phyloP scores from a whole-genome alignment of 1,140 invertebrate species.

The Pemphigus obesinymphae region DNA sequence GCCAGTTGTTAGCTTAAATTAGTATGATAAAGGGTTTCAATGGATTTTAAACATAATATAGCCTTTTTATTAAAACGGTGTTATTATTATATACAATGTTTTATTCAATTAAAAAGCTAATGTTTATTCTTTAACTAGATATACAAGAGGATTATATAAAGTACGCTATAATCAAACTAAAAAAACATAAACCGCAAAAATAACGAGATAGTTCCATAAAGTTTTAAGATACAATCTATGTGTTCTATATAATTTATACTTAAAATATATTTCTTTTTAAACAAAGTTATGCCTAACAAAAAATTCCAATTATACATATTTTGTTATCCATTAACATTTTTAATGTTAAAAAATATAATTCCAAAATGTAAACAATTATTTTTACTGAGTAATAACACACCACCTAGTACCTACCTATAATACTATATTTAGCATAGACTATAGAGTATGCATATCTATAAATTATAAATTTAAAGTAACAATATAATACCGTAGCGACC shows the following conservation, averaged over 20 bases:
- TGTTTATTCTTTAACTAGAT: no score
- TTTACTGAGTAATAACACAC: neutral
- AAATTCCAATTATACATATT: no score
- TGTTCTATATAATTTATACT: neutral
- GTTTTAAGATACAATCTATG: slow-evolving; percentile 12
- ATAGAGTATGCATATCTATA: neutral
- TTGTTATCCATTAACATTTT: no score
- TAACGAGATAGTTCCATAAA: slow-evolving; percentile 28
- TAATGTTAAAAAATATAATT: no score
- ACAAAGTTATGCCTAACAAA: no score
- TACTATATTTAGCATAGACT: neutral
- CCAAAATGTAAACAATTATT: neutral
- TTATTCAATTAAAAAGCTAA: no score
- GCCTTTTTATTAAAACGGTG: neutral
- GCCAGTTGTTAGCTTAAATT: neutral
- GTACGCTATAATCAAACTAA: no score
- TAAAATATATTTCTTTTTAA: neutral
- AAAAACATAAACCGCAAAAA: neutral
- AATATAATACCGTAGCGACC: slow-evolving; percentile 30
- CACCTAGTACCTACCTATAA: no score
- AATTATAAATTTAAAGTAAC: slow-evolving; percentile 23
- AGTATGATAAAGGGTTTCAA: neutral
- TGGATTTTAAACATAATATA: neutral
- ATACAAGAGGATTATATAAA: no score
- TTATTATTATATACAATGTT: no score